Base-by-base conservation (phyloP, 2,113 vertebrate species). In the Neolamprologus sp. region DNA sequence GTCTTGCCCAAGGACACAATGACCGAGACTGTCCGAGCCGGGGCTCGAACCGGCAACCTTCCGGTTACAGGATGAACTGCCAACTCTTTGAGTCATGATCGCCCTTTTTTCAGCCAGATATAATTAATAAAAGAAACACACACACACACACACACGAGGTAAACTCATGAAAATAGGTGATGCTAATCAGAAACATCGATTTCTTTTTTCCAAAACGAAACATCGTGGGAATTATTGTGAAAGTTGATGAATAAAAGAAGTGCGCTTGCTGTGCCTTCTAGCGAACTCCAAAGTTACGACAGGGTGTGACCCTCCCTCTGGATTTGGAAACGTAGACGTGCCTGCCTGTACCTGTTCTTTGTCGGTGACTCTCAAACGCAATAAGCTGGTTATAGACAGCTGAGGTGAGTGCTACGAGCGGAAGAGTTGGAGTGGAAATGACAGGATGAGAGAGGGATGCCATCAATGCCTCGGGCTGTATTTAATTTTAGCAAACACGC, bases 401-500 rank as follows among this genome's bases (percentile, higher is more conserved):
- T 4, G 73, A 79, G 86, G 7, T 51, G 45, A 83, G 73, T 19
- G 13, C 42, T 17, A 35, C 23, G 11, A 84, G 21, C 83, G 12
- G 19, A 31, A 49, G 49, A 17, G 49, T 78, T 9, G 7, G 26
- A 78, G 81, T 35, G 26, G 83, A 88, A 54, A 37, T 4, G 80
- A 88, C 81, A 80, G 63, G 23, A 55, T 17, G 83, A 84, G 84
- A 85, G 79, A 89, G 8, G n/a, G 84, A 81, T 37, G 80, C 51
- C 84, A 83, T 73, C 26, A 7, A 16, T 5, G 42, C 85, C 82
- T 87, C 35, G 0, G 57, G 85, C 73, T 47, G 68, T 16, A 31
- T 91, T 91, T 90, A 68, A 90, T 88, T 92, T 87, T 53, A 90
- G 84, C 81, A 80, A 87, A 82, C 42, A 8, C 35, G 14, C 13